phyloP scores from a whole-genome alignment of 1,140 invertebrate species.

The Pararge aegeria region DNA sequence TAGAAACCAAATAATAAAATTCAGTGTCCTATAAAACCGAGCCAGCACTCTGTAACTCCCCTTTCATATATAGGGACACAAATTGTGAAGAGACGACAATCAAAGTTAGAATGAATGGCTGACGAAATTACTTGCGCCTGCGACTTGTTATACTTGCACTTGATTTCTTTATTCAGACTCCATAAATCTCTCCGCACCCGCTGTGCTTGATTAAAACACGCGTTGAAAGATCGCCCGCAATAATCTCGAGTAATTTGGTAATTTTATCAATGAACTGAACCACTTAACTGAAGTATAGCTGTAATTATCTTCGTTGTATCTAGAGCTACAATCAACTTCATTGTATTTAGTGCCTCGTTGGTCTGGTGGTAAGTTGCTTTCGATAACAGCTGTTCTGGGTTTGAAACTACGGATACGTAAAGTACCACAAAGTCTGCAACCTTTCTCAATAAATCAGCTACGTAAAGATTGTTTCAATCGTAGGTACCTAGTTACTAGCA shows the following conservation, averaged over 20 bases:
- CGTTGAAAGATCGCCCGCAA: slow-evolving; percentile 23
- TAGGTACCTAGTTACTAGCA: too few relatives aligned
- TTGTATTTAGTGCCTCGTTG: too few relatives aligned
- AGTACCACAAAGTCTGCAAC: too few relatives aligned
- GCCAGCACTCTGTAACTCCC: slow-evolving; percentile 19
- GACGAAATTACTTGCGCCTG: slow-evolving; percentile 34
- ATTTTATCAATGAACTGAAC: slow-evolving; percentile 8
- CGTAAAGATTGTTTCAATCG: too few relatives aligned
- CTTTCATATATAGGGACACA: slow-evolving; percentile 48
- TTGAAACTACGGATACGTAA: too few relatives aligned
- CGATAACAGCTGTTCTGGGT: too few relatives aligned
- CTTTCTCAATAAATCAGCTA: too few relatives aligned
- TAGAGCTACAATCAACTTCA: too few relatives aligned
- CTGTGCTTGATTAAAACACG: slow-evolving; percentile 43
- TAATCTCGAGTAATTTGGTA: slow-evolving; percentile 26
- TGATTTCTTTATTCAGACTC: slow-evolving; percentile 61
- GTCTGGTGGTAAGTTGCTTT: too few relatives aligned
- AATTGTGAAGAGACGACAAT: slow-evolving; percentile 53
- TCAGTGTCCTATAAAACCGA: background rate
- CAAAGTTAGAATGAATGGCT: slow-evolving; percentile 55
- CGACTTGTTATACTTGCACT: slow-evolving; percentile 54
- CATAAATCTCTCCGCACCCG: slow-evolving; percentile 46
- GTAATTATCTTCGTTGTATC: background rate
- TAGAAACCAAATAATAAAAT: background rate
- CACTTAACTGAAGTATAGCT: background rate